Conservation (phyloP, 92 coral and sea anemone species). For the Desmophyllum pertusum region DNA sequence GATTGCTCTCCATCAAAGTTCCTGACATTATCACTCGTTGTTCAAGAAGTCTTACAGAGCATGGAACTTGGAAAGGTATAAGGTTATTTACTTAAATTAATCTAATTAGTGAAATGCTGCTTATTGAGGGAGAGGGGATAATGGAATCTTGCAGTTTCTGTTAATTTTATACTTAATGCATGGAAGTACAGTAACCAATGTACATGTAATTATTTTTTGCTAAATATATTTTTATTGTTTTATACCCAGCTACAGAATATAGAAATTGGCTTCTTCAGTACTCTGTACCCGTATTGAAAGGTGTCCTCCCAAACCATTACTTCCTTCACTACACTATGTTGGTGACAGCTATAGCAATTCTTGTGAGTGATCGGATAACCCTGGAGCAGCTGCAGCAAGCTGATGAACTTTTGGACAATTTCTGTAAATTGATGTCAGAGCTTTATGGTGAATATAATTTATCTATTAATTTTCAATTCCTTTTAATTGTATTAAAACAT, state of each 20-base stretch:
- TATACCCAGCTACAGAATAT: constrained; percentile 51
- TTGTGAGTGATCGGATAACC: constrained; percentile 45
- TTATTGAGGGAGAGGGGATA: too few relatives aligned
- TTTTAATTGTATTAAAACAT: neutral
- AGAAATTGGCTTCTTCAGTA: constrained; percentile 60
- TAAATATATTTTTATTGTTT: neutral
- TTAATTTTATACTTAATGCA: too few relatives aligned
- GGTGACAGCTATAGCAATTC: constrained; percentile 40
- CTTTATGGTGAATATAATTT: constrained; percentile 41
- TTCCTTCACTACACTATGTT: constrained; percentile 42
- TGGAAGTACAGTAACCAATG: neutral
- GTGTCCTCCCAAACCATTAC: constrained; percentile 45
- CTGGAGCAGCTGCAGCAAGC: constrained; percentile 36
- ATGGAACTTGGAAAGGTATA: constrained; percentile 60
- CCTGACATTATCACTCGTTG: constrained; percentile 59
- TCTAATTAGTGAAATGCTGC: too few relatives aligned
- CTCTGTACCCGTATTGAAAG: constrained; percentile 53
- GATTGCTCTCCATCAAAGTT: constrained; percentile 56
- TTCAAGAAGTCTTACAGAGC: constrained; percentile 50
- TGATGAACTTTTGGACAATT: constrained; percentile 50
- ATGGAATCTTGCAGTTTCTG: too few relatives aligned
- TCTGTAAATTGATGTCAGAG: constrained; percentile 47
- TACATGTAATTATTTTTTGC: neutral
- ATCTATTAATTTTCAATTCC: neutral
- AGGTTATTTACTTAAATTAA: too few relatives aligned